Evolutionary conservation across 2,888 invertebrate genomes (phyloP).

Genomic region (Atrina japonica): DNA sequence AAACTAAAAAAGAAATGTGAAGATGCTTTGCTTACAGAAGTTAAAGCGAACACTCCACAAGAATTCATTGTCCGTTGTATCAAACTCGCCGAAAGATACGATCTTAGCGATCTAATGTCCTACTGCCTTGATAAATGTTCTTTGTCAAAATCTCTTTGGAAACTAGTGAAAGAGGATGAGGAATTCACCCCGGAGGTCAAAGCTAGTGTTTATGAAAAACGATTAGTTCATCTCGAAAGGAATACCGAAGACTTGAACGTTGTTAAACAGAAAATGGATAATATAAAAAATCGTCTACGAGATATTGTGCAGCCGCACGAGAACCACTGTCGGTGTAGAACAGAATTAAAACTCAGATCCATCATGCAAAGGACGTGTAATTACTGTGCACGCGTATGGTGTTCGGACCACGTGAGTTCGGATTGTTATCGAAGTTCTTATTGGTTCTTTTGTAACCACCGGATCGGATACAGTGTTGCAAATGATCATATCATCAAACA

Average conservation of each 20-base stretch:
- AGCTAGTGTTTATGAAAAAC: conserved; percentile 46
- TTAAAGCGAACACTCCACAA: conserved; percentile 31
- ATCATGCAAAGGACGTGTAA: conserved; percentile 53
- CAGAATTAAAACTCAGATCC: conserved; percentile 56
- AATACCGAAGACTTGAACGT: conserved; percentile 41
- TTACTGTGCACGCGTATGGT: conserved; percentile 56
- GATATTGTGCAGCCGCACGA: conserved; percentile 58
- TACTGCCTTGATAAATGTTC: conserved; percentile 40
- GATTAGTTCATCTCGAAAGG: conserved; percentile 46
- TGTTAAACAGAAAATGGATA: conserved; percentile 45
- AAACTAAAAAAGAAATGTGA: conserved; percentile 58
- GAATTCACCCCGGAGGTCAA: conserved; percentile 47
- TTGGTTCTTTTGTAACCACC: conserved; percentile 60
- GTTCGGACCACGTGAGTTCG: conserved; percentile 57
- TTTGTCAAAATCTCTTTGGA: conserved; percentile 36
- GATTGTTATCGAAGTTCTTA: conserved; percentile 60
- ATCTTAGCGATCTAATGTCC: conserved; percentile 17
- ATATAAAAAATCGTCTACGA: conserved; percentile 49
- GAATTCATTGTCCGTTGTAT: conserved; percentile 51
- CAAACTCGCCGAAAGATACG: conserved; percentile 36
- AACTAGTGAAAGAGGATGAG: conserved; percentile 38
- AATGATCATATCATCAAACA: conserved; percentile 54
- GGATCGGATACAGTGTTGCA: conserved; percentile 55
- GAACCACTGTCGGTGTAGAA: conserved; percentile 57
- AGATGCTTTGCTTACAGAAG: conserved; percentile 42